Evolutionary conservation across 2,888 invertebrate genomes (phyloP).

Genomic region (Microplitis manilae): DNA sequence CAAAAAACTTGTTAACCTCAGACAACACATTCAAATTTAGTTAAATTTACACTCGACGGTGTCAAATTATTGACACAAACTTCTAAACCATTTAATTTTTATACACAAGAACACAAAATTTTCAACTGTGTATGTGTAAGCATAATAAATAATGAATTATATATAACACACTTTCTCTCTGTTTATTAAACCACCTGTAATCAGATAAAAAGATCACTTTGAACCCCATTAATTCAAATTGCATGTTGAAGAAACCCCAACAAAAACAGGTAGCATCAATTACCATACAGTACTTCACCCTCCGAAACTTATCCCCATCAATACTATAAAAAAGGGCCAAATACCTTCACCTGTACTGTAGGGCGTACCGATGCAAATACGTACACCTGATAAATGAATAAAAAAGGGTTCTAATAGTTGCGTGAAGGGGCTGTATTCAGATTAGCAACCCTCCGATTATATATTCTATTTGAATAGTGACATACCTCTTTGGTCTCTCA

Average conservation of each 20-base stretch:
- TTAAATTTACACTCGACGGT: too few relatives aligned
- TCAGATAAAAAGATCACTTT: neutral
- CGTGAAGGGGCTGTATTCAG: constrained; percentile 68
- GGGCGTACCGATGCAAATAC: constrained; percentile 36
- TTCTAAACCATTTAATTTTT: too few relatives aligned
- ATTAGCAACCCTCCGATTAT: constrained; percentile 56
- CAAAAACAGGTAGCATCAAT: constrained; percentile 12
- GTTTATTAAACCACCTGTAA: neutral
- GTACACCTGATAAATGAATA: constrained; percentile 42
- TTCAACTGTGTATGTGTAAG: neutral
- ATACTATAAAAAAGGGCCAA: constrained; percentile 18
- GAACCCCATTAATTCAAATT: neutral
- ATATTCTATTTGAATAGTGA: constrained; percentile 36
- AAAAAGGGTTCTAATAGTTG: constrained; percentile 54
- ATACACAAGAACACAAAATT: too few relatives aligned
- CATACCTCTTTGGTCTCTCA: constrained; percentile 3
- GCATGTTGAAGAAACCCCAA: neutral
- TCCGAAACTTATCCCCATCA: constrained; percentile 2
- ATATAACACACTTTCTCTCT: neutral
- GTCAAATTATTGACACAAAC: too few relatives aligned
- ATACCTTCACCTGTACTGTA: constrained; percentile 15
- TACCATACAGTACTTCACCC: constrained; percentile 22
- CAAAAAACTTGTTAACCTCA: too few relatives aligned
- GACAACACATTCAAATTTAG: too few relatives aligned
- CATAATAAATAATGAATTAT: neutral